Percentiles rank a stretch among this genome's conserved stretches.
These are phyloP conservation scores for Canis aureus DNA, from an alignment of 2,113 vertebrate species.

Conservation along the genomic window DNA sequence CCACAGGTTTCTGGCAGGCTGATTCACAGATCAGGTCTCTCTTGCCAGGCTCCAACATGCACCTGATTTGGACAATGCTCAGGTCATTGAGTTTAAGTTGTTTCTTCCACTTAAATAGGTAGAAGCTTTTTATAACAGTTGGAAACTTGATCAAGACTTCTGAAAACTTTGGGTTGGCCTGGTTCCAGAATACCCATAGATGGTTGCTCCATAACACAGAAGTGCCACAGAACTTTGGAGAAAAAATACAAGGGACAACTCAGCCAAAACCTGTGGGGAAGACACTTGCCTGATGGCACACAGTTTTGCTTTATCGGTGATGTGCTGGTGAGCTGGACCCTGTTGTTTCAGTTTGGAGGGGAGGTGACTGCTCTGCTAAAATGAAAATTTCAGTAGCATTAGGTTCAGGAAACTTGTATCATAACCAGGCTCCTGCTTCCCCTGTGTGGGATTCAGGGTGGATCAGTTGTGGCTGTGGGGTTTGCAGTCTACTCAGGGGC, in stretches of 20 bases:
- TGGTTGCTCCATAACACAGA: rapidly evolving
- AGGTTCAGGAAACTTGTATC: background rate
- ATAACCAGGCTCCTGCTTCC: background rate
- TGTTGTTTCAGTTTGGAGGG: too few species aligned
- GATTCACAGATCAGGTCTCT: background rate
- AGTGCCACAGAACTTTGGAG: background rate
- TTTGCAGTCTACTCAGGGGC: rapidly evolving
- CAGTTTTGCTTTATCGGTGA: rapidly evolving
- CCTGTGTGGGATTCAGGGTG: background rate
- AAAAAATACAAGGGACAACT: too few species aligned
- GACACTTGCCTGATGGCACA: rapidly evolving
- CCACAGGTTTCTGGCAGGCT: background rate
- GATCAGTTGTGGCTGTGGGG: rapidly evolving
- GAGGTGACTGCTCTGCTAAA: background rate
- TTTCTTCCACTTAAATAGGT: background rate
- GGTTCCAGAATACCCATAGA: rapidly evolving
- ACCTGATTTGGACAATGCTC: background rate
- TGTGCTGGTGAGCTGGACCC: rapidly evolving
- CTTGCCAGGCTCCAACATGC: too few species aligned
- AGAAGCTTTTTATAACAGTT: background rate
- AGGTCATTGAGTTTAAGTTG: background rate
- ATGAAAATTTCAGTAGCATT: rapidly evolving
- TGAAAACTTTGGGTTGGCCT: background rate
- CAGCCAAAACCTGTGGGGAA: rapidly evolving
- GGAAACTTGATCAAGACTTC: background rate